These are phyloP conservation scores for Oreochromis tanganicae DNA, from an alignment of 2,113 vertebrate species.

Conservation along the genomic window DNA sequence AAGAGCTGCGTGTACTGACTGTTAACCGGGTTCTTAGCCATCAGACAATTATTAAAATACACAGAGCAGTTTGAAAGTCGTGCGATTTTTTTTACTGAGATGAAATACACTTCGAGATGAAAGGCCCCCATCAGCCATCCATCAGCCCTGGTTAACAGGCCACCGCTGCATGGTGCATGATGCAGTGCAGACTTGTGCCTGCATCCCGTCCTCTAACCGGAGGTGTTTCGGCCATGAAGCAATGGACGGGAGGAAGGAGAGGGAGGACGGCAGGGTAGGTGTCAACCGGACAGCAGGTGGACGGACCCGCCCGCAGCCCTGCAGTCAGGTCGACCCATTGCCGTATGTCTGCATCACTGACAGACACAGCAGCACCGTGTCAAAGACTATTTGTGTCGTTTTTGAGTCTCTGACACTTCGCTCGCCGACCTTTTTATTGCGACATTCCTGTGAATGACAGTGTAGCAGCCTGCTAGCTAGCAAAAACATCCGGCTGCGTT, in stretches of 20 bases:
- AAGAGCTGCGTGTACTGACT: background rate
- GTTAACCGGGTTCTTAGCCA: background rate
- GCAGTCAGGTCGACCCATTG: background rate
- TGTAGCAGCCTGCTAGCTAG: slow-evolving; percentile 20
- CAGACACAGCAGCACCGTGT: background rate
- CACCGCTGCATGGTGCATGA: slow-evolving; percentile 13
- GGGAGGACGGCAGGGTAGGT: background rate
- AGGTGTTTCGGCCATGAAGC: background rate
- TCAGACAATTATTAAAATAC: background rate
- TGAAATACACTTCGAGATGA: background rate
- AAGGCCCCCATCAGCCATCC: slow-evolving; percentile 19
- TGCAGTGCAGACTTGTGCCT: background rate
- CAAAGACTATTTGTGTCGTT: background rate
- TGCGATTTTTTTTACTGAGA: background rate
- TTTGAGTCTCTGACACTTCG: background rate
- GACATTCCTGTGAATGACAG: background rate
- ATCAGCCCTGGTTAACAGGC: background rate
- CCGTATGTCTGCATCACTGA: background rate
- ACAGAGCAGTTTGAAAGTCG: background rate
- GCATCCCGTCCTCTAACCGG: background rate
- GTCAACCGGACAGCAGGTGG: slow-evolving; percentile 5
- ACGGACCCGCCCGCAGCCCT: slow-evolving; percentile 7
- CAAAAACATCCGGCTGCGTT: background rate
- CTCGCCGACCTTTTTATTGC: background rate
- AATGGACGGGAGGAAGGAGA: background rate